These are phyloP conservation scores for Myocastor coypus DNA, from an alignment of 2,113 vertebrate genomes.

Conservation along the genomic window DNA sequence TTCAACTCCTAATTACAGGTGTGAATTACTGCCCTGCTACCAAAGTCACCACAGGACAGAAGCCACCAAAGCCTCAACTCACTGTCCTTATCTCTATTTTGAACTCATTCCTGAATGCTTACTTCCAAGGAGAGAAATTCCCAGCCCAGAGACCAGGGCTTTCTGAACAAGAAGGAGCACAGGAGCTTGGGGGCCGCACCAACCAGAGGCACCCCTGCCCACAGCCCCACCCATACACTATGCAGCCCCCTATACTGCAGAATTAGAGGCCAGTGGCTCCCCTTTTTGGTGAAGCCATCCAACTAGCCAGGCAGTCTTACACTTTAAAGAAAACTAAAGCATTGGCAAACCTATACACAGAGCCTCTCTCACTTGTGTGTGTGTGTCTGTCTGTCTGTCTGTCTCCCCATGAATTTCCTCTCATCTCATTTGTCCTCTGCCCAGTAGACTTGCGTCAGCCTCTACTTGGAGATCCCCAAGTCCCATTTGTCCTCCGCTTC, in stretches of 20 bases:
- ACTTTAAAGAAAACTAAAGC: neutral
- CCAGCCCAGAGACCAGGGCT: neutral
- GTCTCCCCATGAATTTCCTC: neutral
- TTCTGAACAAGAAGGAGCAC: neutral
- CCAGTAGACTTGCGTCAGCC: neutral
- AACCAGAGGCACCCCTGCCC: neutral
- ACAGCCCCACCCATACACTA: neutral
- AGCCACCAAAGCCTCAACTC: constrained; percentile 21
- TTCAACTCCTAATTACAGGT: constrained; percentile 43
- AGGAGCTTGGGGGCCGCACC: neutral
- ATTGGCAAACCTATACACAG: neutral
- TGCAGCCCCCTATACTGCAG: neutral
- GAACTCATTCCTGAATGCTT: constrained; percentile 4
- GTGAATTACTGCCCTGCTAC: constrained; percentile 46
- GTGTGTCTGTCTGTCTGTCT: no score
- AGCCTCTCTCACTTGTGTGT: neutral
- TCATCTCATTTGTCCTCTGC: neutral
- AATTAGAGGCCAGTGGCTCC: neutral
- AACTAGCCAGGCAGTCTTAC: neutral
- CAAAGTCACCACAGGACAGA: constrained; percentile 39
- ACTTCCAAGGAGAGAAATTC: neutral
- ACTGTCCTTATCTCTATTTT: neutral
- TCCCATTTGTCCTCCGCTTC: neutral
- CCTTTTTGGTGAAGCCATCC: neutral
- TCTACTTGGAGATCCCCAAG: neutral